phyloP scores from a whole-genome alignment of 2,888 invertebrate species.

The Alitta virens region DNA sequence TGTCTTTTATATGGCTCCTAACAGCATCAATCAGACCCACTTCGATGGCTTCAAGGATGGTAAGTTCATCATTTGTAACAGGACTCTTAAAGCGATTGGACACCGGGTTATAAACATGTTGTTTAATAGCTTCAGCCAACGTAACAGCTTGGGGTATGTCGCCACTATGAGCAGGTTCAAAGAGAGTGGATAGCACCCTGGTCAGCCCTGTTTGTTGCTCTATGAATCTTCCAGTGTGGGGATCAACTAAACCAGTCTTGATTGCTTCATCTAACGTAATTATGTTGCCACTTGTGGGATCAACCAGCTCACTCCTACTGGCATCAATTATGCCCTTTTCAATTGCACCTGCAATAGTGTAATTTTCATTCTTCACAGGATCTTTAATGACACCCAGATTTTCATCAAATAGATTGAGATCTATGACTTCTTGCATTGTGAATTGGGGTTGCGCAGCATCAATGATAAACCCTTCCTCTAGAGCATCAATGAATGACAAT shows the following conservation, averaged over 20 bases:
- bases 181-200: conserved; percentile 65
- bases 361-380: neutral
- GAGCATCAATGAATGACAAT: conserved; percentile 22
- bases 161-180: conserved; percentile 56
- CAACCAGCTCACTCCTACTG: conserved; percentile 59
- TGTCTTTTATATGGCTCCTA: conserved; percentile 70
- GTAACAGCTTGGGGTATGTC: conserved; percentile 72
- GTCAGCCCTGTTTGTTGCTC: conserved; percentile 21
- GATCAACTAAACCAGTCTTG: conserved; percentile 61
- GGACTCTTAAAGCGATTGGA: conserved; percentile 36
- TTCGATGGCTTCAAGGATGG: conserved; percentile 61
- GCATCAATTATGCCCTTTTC: conserved; percentile 86
- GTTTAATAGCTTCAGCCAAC: conserved; percentile 60
- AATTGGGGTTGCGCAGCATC: conserved; percentile 1
- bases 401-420: neutral
- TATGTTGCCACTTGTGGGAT: conserved; percentile 71
- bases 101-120: conserved; percentile 64
- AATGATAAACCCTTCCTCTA: conserved; percentile 21
- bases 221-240: conserved; percentile 1
- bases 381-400: conserved; percentile 1
- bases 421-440: neutral
- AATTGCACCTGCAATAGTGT: conserved; percentile 75
- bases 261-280: conserved; percentile 66
- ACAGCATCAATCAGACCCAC: conserved; percentile 69
- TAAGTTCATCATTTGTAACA: conserved; percentile 41